phyloP scores from a whole-genome alignment of 2,113 vertebrate genomes.

The Pao palembangensis region DNA sequence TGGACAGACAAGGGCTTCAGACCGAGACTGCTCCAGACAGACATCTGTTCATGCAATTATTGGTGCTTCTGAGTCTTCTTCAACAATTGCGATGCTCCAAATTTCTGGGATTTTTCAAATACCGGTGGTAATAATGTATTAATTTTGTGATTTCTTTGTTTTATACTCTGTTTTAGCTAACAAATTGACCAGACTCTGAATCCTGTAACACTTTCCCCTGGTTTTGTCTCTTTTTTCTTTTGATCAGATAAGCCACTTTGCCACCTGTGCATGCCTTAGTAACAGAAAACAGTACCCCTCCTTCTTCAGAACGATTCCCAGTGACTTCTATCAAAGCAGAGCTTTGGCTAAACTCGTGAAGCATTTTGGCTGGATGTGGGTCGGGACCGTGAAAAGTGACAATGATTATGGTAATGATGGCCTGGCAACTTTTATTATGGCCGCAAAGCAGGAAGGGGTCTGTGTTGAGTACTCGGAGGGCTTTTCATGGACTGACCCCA shows the following conservation, averaged over 20 bases:
- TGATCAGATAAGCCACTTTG: slow-evolving; percentile 77
- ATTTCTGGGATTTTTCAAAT: slow-evolving; percentile 71
- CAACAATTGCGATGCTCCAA: slow-evolving; percentile 70
- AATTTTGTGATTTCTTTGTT: not conserved
- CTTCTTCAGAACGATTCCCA: slow-evolving; percentile 80
- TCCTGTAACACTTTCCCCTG: not conserved
- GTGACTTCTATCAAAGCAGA: slow-evolving; percentile 76
- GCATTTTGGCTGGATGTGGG: slow-evolving; percentile 77
- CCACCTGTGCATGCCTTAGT: slow-evolving; percentile 76
- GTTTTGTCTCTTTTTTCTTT: slow-evolving; percentile 9
- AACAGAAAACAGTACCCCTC: slow-evolving; percentile 71
- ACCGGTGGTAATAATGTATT: slow-evolving; percentile 66
- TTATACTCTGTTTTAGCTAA: not conserved
- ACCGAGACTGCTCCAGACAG: slow-evolving; percentile 46
- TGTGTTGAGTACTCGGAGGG: slow-evolving; percentile 75
- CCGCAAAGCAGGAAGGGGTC: slow-evolving; percentile 64
- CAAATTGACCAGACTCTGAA: not conserved
- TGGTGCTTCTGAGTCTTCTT: slow-evolving; percentile 75
- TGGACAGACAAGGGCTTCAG: slow-evolving; percentile 38
- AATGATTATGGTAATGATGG: slow-evolving; percentile 77
- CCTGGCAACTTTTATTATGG: slow-evolving; percentile 71
- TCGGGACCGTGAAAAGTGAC: slow-evolving; percentile 74
- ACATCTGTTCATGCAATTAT: slow-evolving; percentile 71
- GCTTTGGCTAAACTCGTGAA: slow-evolving; percentile 73
- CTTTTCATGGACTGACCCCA: slow-evolving; percentile 65